Percentiles rank a stretch among this genome's conserved stretches.
These are phyloP conservation scores for Leucophenga maculata DNA, from an alignment of 2,888 invertebrate genomes.

Conservation along the genomic window DNA sequence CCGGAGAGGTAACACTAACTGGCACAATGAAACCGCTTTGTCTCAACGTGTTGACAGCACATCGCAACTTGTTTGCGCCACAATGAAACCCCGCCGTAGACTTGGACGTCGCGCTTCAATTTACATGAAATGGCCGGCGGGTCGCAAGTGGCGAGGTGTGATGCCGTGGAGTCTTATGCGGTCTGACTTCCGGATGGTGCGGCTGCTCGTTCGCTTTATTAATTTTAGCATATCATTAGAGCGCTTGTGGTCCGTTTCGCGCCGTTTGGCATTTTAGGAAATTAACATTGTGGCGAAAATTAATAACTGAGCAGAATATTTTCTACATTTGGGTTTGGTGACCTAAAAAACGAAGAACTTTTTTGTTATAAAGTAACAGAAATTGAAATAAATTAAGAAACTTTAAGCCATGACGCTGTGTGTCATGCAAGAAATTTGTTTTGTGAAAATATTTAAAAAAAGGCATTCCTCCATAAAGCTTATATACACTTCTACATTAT, in stretches of 20 bases:
- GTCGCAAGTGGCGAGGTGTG: background rate
- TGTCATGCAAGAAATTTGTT: too few relatives aligned
- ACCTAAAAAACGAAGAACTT: background rate
- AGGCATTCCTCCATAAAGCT: too few relatives aligned
- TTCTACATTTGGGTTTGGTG: background rate
- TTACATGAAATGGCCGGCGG: conserved; percentile 50
- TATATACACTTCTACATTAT: too few relatives aligned
- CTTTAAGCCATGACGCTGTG: too few relatives aligned
- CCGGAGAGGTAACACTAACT: background rate
- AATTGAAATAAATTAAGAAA: background rate
- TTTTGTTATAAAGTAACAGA: background rate
- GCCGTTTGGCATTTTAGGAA: background rate
- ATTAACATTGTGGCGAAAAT: background rate
- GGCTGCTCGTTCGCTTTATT: too few relatives aligned
- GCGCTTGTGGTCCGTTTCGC: background rate
- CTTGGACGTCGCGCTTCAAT: conserved; percentile 44
- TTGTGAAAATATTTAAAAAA: too few relatives aligned
- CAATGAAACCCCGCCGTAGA: background rate
- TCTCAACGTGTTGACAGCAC: conserved; percentile 58
- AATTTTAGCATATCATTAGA: background rate
- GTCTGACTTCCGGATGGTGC: too few relatives aligned
- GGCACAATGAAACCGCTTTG: conserved; percentile 14
- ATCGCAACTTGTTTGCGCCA: background rate
- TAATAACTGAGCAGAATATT: background rate
- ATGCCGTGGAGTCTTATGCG: background rate